Evolutionary conservation across 2,113 vertebrate genomes (phyloP).

Genomic region (Clinocottus analis): DNA sequence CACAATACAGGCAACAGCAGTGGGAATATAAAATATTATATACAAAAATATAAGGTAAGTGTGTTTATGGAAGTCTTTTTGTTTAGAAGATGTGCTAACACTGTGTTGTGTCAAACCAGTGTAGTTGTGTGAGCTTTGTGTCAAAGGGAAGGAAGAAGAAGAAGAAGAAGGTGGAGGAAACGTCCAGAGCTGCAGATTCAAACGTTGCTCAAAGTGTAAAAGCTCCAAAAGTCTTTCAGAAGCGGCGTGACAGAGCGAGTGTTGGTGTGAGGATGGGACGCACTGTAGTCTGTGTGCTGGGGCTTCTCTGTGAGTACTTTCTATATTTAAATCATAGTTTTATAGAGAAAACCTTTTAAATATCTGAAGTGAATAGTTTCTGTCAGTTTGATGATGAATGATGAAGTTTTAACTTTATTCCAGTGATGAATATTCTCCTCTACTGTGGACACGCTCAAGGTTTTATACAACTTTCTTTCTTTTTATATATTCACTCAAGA

Average conservation of each 20-base stretch:
- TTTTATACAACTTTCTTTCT: background rate
- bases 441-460: slow-evolving; percentile 16
- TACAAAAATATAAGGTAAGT: too few relatives aligned
- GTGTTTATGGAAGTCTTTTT: too few relatives aligned
- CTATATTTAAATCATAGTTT: background rate
- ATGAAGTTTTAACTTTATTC: slow-evolving; percentile 1
- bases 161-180: background rate
- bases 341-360: background rate
- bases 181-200: too few relatives aligned
- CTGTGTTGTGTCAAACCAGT: background rate
- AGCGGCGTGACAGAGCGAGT: too few relatives aligned
- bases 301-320: slow-evolving; percentile 4
- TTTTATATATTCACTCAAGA: background rate
- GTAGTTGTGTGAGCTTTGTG: background rate
- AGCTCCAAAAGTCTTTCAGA: background rate
- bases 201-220: too few relatives aligned
- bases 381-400: background rate
- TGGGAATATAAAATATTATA: background rate
- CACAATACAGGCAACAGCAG: background rate
- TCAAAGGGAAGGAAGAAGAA: background rate
- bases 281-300: background rate
- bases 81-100: too few relatives aligned
- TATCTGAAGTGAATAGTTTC: too few relatives aligned
- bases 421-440: background rate
- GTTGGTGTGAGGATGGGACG: background rate